Evolutionary conservation across 2,797 vertebrate species (phyloP).

Genomic region (Emys orbicularis): DNA sequence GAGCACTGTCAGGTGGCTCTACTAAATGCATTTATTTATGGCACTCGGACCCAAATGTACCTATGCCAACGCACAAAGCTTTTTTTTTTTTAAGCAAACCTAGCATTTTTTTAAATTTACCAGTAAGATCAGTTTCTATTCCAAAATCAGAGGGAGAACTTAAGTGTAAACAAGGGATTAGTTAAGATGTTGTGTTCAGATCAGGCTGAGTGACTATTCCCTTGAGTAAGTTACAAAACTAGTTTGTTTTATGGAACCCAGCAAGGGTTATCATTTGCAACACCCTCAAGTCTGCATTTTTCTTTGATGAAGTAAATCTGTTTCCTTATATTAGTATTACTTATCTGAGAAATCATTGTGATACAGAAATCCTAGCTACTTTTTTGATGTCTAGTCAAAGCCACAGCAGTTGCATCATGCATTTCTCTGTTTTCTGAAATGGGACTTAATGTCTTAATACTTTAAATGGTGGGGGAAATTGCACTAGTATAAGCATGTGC

Average conservation of each 20-base stretch:
- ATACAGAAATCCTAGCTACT: not conserved
- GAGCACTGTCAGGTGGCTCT: not conserved
- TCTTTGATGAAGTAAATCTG: slow-evolving; percentile 48
- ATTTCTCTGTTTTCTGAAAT: not conserved
- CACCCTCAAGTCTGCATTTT: slow-evolving; percentile 35
- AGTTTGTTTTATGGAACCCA: slow-evolving; percentile 59
- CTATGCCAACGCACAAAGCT: not conserved
- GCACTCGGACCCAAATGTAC: not conserved
- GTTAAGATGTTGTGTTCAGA: slow-evolving; percentile 28
- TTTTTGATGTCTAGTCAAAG: accelerated
- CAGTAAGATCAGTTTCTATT: not conserved
- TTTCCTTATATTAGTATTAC: slow-evolving; percentile 48
- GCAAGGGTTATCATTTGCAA: slow-evolving; percentile 58
- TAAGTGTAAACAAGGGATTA: not conserved
- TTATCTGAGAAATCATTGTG: slow-evolving; percentile 25
- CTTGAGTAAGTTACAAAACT: not conserved
- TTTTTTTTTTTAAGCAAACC: not conserved
- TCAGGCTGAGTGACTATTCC: slow-evolving; percentile 18
- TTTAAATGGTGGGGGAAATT: accelerated
- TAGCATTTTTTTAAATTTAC: not conserved
- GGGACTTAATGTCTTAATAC: accelerated
- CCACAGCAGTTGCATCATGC: not conserved
- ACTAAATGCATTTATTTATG: not conserved
- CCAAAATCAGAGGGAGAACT: not conserved
- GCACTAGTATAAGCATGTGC: not conserved